Evolutionary conservation across 2,113 vertebrate genomes (phyloP), one percentile per base, ranked within the genome.

Genomic region (Phrynosoma platyrhinos): DNA sequence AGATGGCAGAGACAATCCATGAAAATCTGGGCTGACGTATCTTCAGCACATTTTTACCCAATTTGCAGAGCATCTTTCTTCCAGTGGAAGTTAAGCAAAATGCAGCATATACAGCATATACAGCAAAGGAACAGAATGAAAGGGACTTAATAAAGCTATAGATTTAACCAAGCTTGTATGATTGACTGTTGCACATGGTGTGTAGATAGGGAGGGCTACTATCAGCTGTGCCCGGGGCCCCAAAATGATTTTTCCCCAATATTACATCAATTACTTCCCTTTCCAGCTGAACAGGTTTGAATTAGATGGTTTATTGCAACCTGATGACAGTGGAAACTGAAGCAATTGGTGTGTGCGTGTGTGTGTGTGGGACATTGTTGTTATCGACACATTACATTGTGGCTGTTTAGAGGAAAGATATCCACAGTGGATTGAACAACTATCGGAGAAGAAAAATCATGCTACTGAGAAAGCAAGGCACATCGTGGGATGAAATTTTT

Each of bases 271-370:
- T 95, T 95, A 89, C 88, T 85, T 89, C 83, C 0, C 2, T 92
- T 95, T 95, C 91, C 76, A 23, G 79, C 40, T 81, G 91, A 91
- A 90, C 90, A 90, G 88, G 92, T 93, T 89, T 52, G 66, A 95
- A 95, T 87, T 84, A 93, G 91, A 27, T 81, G 80, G 52, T 25
- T 84, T 86, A 21, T 83, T 87, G 91, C 90, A 89, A 87, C 82
- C 77, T 92, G 87, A 90, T 91, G 92, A 92, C 89, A 92, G 88
- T 71, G 89, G 12, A 79, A 84, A 82, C 27, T 27, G 79, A 86
- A 89, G 90, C 83, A 1, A 40, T 89, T 80, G 78, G 82, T 91
- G 12, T 82, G 88, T 87, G 36, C 1, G 36, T 36, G 36, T 79
- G 55, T 2, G 55, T 4, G 14, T 8, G 55, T 8, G 14, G 10